Evolutionary conservation across 2,797 vertebrate species (phyloP).

Genomic region (Sebastes goodei): DNA sequence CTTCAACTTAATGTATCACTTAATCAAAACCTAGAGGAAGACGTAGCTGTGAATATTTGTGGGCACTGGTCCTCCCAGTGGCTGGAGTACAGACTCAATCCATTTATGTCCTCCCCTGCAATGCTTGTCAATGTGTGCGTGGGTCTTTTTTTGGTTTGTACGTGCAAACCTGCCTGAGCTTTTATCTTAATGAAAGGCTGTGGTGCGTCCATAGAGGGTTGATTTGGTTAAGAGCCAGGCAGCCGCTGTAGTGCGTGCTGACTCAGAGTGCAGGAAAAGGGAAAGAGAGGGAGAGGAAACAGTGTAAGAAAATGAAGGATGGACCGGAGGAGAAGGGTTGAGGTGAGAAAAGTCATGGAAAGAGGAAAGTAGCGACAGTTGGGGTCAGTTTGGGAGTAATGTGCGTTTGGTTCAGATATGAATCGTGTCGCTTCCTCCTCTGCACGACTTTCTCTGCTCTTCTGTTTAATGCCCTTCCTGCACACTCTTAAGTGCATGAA

Average conservation of each 20-base stretch:
- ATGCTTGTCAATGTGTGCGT: conserved; percentile 30
- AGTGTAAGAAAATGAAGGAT: conserved; percentile 41
- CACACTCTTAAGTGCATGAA: conserved; percentile 47
- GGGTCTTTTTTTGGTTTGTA: conserved; percentile 10
- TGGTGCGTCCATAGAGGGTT: conserved; percentile 44
- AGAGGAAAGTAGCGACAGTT: conserved; percentile 32
- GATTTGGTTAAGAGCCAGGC: conserved; percentile 76
- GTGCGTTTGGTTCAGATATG: conserved; percentile 24
- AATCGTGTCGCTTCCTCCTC: conserved; percentile 40
- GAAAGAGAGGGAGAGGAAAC: conserved; percentile 35
- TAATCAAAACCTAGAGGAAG: conserved; percentile 48
- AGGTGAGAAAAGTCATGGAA: conserved; percentile 47
- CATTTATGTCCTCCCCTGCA: conserved; percentile 57
- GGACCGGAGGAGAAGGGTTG: conserved; percentile 32
- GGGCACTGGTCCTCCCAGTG: conserved; percentile 71
- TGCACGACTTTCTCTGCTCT: conserved; percentile 49
- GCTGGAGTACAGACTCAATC: conserved; percentile 73
- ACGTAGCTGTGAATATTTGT: conserved; percentile 63
- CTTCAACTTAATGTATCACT: conserved; percentile 15
- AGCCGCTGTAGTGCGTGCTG: conserved; percentile 60
- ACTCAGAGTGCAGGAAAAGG: conserved; percentile 68
- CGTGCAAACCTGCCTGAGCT: conserved; percentile 60
- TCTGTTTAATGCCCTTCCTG: conserved; percentile 52
- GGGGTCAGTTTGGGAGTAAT: conserved; percentile 41
- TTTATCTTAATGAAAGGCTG: conserved; percentile 80